These are phyloP conservation scores for Nephila pilipes DNA, from an alignment of 1,140 invertebrate genomes.

Conservation along the genomic window DNA sequence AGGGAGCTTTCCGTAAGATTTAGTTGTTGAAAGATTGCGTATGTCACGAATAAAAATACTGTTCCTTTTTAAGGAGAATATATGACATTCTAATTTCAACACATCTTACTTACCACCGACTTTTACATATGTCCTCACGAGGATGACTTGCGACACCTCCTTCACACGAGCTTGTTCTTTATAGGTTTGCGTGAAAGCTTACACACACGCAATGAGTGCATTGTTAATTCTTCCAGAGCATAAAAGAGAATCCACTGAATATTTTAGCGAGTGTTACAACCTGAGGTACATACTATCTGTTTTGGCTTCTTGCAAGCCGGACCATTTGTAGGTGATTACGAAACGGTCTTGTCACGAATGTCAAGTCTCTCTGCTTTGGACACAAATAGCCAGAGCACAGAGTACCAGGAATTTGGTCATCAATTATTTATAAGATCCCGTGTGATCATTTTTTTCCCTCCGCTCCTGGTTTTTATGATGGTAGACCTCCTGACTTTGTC, in stretches of 20 bases:
- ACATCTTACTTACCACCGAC: not conserved
- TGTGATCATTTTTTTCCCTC: constrained; percentile 39
- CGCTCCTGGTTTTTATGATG: constrained; percentile 56
- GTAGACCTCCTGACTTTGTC: constrained; percentile 50
- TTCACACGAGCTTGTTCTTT: not conserved
- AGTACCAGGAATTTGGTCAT: constrained; percentile 48
- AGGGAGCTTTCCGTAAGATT: too few relatives aligned
- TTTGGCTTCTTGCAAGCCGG: constrained; percentile 5
- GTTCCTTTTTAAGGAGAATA: not conserved
- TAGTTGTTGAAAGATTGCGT: too few relatives aligned
- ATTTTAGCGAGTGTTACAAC: not conserved
- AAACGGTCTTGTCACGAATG: constrained; percentile 14
- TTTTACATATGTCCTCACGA: not conserved
- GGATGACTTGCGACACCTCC: not conserved
- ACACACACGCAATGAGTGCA: constrained; percentile 22
- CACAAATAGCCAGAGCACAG: constrained; percentile 39
- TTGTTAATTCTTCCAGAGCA: not conserved
- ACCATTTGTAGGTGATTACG: constrained; percentile 55
- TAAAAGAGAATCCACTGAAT: not conserved
- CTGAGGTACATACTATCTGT: not conserved
- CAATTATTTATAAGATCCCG: constrained; percentile 66
- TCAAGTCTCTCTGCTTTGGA: constrained; percentile 48
- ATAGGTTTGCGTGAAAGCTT: not conserved
- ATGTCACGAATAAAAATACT: not conserved
- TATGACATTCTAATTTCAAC: not conserved